These are phyloP conservation scores for Chrysaora quinquecirrha DNA, from an alignment of 30 jellyfish, hydroid and myxozoan species.

Conservation along the genomic window DNA sequence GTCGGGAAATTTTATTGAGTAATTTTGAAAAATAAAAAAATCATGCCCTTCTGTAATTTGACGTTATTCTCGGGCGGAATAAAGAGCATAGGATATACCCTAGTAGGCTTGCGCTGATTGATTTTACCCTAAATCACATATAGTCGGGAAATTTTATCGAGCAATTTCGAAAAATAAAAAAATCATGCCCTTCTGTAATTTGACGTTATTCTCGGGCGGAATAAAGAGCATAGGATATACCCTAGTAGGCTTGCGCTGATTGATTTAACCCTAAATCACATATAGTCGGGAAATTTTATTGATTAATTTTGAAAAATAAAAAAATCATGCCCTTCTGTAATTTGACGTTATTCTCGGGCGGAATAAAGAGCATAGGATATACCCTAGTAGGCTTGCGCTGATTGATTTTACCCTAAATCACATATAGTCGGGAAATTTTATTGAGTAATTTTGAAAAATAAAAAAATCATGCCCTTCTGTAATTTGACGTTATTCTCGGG, in stretches of 20 bases:
- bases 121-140: neutral
- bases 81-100: neutral
- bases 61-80: neutral
- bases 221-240: neutral
- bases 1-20: neutral
- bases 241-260: slow-evolving; percentile 1
- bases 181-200: neutral
- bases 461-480: neutral
- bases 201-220: neutral
- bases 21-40: neutral
- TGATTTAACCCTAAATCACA: neutral
- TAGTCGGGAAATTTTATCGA: neutral
- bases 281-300: neutral
- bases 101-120: neutral
- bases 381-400: slow-evolving; percentile 1
- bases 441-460: neutral
- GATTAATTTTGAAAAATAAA: neutral
- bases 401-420: neutral
- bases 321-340: neutral
- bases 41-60: neutral
- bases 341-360: neutral
- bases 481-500: neutral
- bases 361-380: neutral
- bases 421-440: neutral
- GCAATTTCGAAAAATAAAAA: neutral